Base-by-base conservation (phyloP, 2,888 invertebrate species). In the Branchipolynoe longqiensis region DNA sequence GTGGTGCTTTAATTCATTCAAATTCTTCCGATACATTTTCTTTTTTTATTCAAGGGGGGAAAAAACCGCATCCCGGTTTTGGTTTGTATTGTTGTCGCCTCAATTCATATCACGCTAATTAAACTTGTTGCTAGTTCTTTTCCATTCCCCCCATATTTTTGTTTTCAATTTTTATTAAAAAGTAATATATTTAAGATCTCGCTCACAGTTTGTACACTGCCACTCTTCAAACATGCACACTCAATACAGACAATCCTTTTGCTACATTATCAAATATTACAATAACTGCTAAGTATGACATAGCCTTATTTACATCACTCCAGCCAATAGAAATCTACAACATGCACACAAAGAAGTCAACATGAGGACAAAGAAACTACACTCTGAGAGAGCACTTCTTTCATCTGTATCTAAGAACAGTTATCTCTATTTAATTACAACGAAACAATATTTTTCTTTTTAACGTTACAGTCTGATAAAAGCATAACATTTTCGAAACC, bases 241-340 rank as follows among this genome's bases (percentile, higher is more conserved):
- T 25, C 31, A 31, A 14, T 31, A 31, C 25, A 62, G 62, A 62
- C 62, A 33, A 33, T 18, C 38, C 38, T 69, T 69, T 38, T 69
- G 36, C 18, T 38, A 69, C 69, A 14, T 38, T 69, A 69, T 69
- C 69, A 33, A 18, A 69, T 33, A 69, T 69, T 69, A 69, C 69
- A 69, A 69, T 69, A 69, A 69, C 69, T 69, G n/a, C n/a, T 69
- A 69, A 0, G 69, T 69, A n/a, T 69, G 69, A 69, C 33, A 33
- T 36, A 31, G 62, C 22, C 31, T 3, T 69, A 69, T 69, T 69
- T 69, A 69, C 69, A 69, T 36, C 12, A n/a, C 38, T 69, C n/a
- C 12, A 12, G 22, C 18, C 69, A 69, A 69, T 69, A 69, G 33
- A 69, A 69, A 69, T 69, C 69, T 69, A 69, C 33, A 33, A 69